Evolutionary conservation across 2,113 vertebrate genomes (phyloP).

Genomic region (Cebus imitator): DNA sequence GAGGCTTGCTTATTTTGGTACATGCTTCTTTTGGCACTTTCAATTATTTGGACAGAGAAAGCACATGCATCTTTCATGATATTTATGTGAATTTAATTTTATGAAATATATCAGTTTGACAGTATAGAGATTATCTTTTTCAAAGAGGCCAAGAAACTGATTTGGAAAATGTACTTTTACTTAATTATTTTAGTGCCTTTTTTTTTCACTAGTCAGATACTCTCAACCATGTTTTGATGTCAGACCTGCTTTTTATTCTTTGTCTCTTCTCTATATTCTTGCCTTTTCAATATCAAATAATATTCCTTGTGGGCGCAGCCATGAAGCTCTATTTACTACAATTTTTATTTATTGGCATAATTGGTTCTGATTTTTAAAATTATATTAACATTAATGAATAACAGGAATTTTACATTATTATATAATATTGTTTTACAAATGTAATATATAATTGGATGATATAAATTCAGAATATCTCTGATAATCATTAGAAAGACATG

Average conservation of each 20-base stretch:
- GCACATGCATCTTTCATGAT: constrained; percentile 35
- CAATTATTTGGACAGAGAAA: constrained; percentile 63
- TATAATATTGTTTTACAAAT: not conserved
- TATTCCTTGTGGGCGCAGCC: not conserved
- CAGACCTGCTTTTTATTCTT: not conserved
- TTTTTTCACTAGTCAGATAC: not conserved
- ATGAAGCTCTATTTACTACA: not conserved
- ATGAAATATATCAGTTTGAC: constrained; percentile 25
- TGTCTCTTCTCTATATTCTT: not conserved
- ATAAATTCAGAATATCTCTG: not conserved
- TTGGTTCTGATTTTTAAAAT: not conserved
- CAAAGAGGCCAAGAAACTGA: constrained; percentile 33
- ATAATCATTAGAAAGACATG: not conserved
- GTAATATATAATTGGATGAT: not conserved
- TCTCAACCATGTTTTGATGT: not conserved
- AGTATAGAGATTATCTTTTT: constrained; percentile 37
- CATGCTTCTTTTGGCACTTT: constrained; percentile 45
- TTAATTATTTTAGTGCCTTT: not conserved
- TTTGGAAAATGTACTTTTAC: not conserved
- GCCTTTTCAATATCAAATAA: not conserved
- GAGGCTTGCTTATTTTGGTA: constrained; percentile 44
- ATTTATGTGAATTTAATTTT: constrained; percentile 54
- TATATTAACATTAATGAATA: not conserved
- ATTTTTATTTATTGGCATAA: not conserved
- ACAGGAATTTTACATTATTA: not conserved